Base-by-base conservation (phyloP, 2,797 vertebrate genomes). In the Xenops minutus region DNA sequence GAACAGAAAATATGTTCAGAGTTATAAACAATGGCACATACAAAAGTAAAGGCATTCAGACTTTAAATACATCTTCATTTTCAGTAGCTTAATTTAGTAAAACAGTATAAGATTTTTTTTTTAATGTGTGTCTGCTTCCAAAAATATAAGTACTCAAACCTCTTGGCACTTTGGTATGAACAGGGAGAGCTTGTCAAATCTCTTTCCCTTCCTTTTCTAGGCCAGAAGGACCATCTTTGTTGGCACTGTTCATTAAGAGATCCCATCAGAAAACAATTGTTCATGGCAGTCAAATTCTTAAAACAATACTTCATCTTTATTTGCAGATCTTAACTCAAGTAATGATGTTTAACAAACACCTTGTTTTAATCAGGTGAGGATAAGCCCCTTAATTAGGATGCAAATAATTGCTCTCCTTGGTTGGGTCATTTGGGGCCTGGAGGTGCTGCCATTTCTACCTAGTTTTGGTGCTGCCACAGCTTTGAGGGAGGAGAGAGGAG, bases 271-370 rank as follows among this genome's bases (percentile, higher is more conserved):
- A 97, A 95, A 93, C 91, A 82, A 96, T 97, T 77, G 92, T 90
- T 85, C 18, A 1, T 78, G 34, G 80, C 88, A 66, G 48, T 68
- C 82, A 88, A 87, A 95, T 94, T 94, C 83, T 76, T 77, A 93
- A 96, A 95, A 97, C 97, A 97, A 94, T 97, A 85, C 89, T 85
- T 96, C 85, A 44, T 96, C 92, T 77, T 94, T 97, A 79, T 98
- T 97, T 98, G 96, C 85, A 97, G 97, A 97, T 97, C 94, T 97
- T 97, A 97, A 97, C 96, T 95, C 79, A 44, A 85, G 94, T 98
- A 97, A 98, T 97, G 95, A 96, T 97, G 94, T 98, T 98, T 97
- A 96, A 97, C 95, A 96, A 97, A 97, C 96, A 96, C 93, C 78
- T 87, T 93, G 76, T 93, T 95, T 95, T 97, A 98, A 97, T 98